Percentiles rank a stretch among this genome's conserved stretches.
Conservation (phyloP, 2,888 invertebrate species). For the Hesperia comma region DNA sequence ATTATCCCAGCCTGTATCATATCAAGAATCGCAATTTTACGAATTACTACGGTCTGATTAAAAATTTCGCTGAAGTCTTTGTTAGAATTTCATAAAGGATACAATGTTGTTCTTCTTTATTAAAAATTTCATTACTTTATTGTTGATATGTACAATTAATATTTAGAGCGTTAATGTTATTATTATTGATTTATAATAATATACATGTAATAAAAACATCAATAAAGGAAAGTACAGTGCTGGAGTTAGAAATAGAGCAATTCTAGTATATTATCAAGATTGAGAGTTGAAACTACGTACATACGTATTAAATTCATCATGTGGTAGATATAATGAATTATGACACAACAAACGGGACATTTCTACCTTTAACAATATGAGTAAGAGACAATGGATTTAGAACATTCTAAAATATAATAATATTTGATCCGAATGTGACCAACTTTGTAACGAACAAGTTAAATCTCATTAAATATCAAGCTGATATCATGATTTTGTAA, state of each 20-base stretch:
- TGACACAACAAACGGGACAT: constrained; percentile 5
- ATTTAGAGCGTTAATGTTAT: too few relatives aligned
- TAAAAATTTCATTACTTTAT: too few relatives aligned
- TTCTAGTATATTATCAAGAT: constrained; percentile 26
- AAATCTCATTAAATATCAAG: not conserved
- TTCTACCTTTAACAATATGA: not conserved
- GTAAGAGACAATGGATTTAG: not conserved
- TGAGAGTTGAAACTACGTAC: not conserved
- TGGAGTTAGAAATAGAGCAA: not conserved
- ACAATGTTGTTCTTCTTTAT: too few relatives aligned
- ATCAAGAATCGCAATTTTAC: too few relatives aligned
- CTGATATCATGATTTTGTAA: too few relatives aligned
- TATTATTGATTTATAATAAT: too few relatives aligned
- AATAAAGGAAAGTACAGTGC: not conserved
- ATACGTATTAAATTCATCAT: constrained; percentile 20
- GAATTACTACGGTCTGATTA: too few relatives aligned
- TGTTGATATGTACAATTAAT: too few relatives aligned
- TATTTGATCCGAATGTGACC: not conserved
- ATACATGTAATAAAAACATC: too few relatives aligned
- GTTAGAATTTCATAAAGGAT: too few relatives aligned
- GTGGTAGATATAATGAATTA: not conserved
- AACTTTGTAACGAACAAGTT: not conserved
- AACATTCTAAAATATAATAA: not conserved
- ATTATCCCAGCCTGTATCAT: too few relatives aligned
- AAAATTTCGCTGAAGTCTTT: too few relatives aligned